Percentiles rank a stretch among this genome's conserved stretches.
These are phyloP conservation scores for Hippasteria phrygiana DNA, from an alignment of 53 echinoderm and acorn worm species.

Conservation along the genomic window DNA sequence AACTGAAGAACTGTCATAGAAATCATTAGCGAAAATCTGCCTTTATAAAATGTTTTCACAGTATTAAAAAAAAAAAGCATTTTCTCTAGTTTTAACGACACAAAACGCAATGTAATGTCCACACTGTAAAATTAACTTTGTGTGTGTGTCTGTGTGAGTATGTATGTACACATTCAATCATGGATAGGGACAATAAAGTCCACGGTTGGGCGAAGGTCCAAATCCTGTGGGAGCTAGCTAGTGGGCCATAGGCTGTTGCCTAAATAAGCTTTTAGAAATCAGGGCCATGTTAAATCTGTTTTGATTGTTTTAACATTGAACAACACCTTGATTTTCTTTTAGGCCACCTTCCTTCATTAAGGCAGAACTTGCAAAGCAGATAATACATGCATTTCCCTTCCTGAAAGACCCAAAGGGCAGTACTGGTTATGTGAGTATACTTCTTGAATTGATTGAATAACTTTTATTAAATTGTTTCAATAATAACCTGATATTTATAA, in stretches of 20 bases:
- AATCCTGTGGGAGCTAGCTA: neutral
- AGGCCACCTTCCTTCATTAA: slow-evolving; percentile 46
- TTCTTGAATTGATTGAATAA: no score
- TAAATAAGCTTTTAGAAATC: neutral
- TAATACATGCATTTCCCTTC: slow-evolving; percentile 6
- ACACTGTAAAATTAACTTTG: no score
- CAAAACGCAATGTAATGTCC: no score
- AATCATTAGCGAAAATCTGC: no score
- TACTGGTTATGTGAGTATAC: slow-evolving; percentile 52
- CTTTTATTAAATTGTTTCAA: no score
- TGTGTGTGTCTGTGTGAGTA: neutral
- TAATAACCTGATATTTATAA: no score
- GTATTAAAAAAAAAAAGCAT: no score
- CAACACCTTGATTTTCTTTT: neutral
- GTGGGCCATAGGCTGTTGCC: neutral
- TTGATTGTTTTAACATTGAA: neutral
- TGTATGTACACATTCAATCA: neutral
- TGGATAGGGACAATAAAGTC: neutral
- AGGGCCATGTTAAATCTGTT: neutral
- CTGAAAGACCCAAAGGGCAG: slow-evolving; percentile 33
- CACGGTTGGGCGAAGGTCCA: neutral
- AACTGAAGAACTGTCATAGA: no score
- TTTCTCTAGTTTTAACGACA: no score
- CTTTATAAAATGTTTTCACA: no score
- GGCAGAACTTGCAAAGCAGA: slow-evolving; percentile 20